Conservation (phyloP, 2,113 vertebrate genomes). For the Festucalex cinctus region DNA sequence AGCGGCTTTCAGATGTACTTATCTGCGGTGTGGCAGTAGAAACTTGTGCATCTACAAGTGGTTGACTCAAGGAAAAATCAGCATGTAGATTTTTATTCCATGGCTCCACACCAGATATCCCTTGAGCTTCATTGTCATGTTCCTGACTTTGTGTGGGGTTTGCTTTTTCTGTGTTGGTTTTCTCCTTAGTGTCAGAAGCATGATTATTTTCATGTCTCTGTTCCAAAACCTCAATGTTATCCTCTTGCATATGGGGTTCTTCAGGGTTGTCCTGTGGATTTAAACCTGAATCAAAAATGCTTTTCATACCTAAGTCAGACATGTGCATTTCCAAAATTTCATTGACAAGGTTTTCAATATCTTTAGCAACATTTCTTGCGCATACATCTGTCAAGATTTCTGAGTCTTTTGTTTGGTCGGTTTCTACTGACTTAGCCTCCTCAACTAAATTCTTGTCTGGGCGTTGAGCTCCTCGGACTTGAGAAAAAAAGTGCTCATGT, state of each 20-base stretch:
- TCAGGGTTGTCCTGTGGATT: background rate
- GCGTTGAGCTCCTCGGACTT: constrained; percentile 2
- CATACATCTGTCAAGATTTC: background rate
- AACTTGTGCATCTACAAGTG: no score
- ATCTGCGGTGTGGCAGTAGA: background rate
- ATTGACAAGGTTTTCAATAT: background rate
- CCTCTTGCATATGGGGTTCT: background rate
- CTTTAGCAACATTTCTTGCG: background rate
- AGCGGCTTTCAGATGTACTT: background rate
- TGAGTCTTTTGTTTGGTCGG: background rate
- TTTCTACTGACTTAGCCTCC: background rate
- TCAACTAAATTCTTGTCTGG: background rate
- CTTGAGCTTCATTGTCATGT: background rate
- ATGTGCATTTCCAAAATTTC: background rate
- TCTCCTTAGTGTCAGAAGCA: background rate
- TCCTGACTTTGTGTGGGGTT: background rate
- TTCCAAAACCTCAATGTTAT: background rate
- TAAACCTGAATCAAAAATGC: background rate
- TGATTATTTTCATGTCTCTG: constrained; percentile 3
- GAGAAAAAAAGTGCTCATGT: constrained; percentile 1
- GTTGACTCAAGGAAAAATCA: no score
- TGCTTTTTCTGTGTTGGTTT: background rate
- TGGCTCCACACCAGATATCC: background rate
- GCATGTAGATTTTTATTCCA: background rate
- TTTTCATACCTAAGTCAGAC: background rate